phyloP scores from a whole-genome alignment of 2,797 vertebrate genomes.

The Yasuhikotakia modesta region DNA sequence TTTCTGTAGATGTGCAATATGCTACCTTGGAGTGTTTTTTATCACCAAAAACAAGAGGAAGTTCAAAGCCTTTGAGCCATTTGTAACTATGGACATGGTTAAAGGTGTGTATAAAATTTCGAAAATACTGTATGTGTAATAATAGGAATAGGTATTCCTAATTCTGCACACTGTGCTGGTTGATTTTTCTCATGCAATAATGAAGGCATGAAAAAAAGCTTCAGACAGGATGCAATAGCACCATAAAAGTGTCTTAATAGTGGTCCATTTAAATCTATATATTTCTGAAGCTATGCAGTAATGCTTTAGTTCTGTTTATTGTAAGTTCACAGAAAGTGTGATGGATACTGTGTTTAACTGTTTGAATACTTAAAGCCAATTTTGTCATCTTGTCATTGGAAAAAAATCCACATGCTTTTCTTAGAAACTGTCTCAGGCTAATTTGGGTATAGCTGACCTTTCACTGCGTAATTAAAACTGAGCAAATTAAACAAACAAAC shows the following conservation, averaged over 20 bases:
- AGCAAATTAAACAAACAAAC: neutral
- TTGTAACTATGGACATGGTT: constrained; percentile 92
- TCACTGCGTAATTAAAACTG: neutral
- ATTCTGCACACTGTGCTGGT: too few species aligned
- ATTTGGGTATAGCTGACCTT: neutral
- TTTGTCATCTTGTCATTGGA: too few species aligned
- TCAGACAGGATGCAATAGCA: too few species aligned
- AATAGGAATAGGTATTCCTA: too few species aligned
- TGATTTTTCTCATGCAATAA: neutral
- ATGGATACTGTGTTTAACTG: neutral
- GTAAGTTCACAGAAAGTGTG: neutral
- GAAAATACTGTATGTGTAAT: too few species aligned
- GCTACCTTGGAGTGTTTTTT: constrained; percentile 90
- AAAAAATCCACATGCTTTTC: too few species aligned
- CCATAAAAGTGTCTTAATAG: too few species aligned
- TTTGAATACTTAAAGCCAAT: too few species aligned
- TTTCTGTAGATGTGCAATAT: constrained; percentile 80
- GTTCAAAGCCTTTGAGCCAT: constrained; percentile 88
- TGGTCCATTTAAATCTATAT: too few species aligned
- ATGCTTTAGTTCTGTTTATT: neutral
- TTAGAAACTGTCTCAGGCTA: neutral
- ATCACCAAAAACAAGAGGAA: constrained; percentile 89
- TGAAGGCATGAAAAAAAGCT: too few species aligned
- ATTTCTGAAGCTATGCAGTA: too few species aligned
- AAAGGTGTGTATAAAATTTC: constrained; percentile 77